Base-by-base conservation (phyloP, 37 sponge, comb jelly and placozoan genomes). In the Agelas oroides region DNA sequence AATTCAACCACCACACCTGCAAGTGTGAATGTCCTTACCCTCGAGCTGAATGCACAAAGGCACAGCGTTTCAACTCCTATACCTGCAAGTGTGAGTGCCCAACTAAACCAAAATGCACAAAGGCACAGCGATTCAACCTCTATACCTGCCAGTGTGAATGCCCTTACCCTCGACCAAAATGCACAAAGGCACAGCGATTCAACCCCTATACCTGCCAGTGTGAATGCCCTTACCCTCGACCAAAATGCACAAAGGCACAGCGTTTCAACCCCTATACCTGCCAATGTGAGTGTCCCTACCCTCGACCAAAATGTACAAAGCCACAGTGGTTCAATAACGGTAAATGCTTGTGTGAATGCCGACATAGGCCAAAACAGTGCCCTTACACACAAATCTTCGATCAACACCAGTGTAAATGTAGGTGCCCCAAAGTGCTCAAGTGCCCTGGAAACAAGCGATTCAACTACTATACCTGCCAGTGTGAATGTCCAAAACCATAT, bases 91-190 rank as follows among this genome's bases (percentile, higher is more conserved):
- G 81, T 32, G 37, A 28, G 32, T 80, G 84, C 36, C 66, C 79
- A n/a, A n/a, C n/a, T n/a, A n/a, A n/a, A n/a, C n/a, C 5, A 73
- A 37, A 11, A 2, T 3, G 8, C 46, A 12, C 8, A 3, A 46
- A 46, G 25, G 0, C 63, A 12, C 61, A 59, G 12, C 19, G 18
- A 28, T 46, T 54, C 53, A 74, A 60, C 37, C n/a, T n/a, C n/a
- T n/a, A n/a, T n/a, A 64, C 67, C 23, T 79, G 80, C 27, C 25
- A 38, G 53, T 79, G 80, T 79, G 80, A 64, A 30, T 79, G 80
- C 21, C 39, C 62, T 52, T 52, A 28, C 15, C 15, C 40, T 11
- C 61, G 34, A 20, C 5, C 38, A 38, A 19, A 18, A 16, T 72
- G 65, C n/a, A 30, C 72, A 36, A n/a, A 16, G 25, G 0, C 63